Conservation (phyloP, 2,113 vertebrate species). For the Gobius niger region DNA sequence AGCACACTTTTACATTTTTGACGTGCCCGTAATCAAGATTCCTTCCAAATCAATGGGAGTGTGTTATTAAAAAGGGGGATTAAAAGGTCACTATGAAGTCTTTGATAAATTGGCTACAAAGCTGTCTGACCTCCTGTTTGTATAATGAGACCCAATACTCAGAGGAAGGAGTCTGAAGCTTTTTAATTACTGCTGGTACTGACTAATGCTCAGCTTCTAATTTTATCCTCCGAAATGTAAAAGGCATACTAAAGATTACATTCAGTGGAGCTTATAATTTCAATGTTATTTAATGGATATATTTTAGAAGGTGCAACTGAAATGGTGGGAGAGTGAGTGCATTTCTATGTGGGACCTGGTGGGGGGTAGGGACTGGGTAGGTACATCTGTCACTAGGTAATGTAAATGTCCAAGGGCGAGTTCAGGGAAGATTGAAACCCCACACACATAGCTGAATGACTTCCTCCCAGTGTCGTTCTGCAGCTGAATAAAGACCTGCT, state of each 20-base stretch:
- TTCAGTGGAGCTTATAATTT: background rate
- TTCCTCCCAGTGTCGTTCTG: background rate
- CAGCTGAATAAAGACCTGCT: background rate
- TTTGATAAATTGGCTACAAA: conserved; percentile 66
- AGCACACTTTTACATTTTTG: background rate
- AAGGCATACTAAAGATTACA: conserved; percentile 17
- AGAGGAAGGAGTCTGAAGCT: conserved; percentile 11
- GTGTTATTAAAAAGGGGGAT: conserved; percentile 44
- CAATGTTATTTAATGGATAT: background rate
- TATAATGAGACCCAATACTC: conserved; percentile 49
- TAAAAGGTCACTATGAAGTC: conserved; percentile 53
- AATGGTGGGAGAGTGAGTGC: background rate
- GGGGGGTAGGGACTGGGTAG: conserved; percentile 6
- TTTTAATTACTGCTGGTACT: conserved; percentile 28
- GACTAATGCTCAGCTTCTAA: conserved; percentile 25
- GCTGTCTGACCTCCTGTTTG: conserved; percentile 41
- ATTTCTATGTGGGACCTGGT: background rate
- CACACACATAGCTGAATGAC: background rate
- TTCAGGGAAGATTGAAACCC: conserved; percentile 3
- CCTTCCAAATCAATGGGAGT: conserved; percentile 27
- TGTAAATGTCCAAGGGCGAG: conserved; percentile 3
- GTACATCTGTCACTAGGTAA: conserved; percentile 5
- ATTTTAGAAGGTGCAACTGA: background rate
- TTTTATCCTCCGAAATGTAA: conserved; percentile 16
- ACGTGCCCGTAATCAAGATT: conserved; percentile 18